Evolutionary conservation across 2,888 invertebrate species (phyloP), one percentile per base, ranked within the genome.

Genomic region (Scelioninae gen. 1): DNA sequence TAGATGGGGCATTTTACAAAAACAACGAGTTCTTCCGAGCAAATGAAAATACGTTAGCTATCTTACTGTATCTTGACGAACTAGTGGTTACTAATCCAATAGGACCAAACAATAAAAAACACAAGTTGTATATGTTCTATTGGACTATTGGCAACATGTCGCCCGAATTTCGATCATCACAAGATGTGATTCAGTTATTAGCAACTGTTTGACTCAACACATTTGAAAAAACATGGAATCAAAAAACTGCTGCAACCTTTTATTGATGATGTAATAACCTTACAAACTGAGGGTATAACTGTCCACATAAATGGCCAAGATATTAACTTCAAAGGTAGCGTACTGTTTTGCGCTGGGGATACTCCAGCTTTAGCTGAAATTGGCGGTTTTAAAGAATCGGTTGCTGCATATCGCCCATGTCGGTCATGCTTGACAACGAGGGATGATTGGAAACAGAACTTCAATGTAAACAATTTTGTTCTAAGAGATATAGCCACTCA

Each of bases 1-100:
- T 56, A 15, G 56, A 56, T 56, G 56, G 56, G 5, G 5, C 15
- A 15, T 34, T 13, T 38, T 56, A 56, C 9, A 56, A 15, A 15
- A 38, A 34, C 3, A 56, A 34, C 15, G 13, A 38, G 7, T 55
- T 55, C 31, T 55, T 55, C 13, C 10, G 31, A 32, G 1, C 13
- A 6, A 55, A 55, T 32, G 29, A 55, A 55, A 31, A 55, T n/a
- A 0, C 34, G 5, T 38, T 56, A 15, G 38, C 56, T 15, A 56
- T 56, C 13, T 15, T 56, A 6, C 34, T 56, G 7, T 56, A 13
- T 8, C 34, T n/a, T 56, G 56, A 49, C 7, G 23, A 49, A 16
- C 16, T 49, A 8, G 49, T 15, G 16, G 16, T 23, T 9, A n/a
- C 49, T 5, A 49, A 49, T 16, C 16, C 49, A 23, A 15, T 23